Evolutionary conservation across 2,888 invertebrate genomes (phyloP).

Genomic region (Plebejus melissa): DNA sequence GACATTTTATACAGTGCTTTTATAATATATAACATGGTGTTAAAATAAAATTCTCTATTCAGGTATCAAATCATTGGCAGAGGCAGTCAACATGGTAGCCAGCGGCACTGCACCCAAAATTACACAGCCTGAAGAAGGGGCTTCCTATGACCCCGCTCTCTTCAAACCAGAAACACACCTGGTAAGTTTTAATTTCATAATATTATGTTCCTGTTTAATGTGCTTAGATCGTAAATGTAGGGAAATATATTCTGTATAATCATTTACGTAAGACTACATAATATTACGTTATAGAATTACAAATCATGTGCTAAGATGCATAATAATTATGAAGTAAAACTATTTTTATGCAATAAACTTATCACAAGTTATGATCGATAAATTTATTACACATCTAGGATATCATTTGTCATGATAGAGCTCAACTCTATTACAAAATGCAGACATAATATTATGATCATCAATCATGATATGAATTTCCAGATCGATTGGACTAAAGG

Average conservation of each 20-base stretch:
- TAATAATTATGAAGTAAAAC: not conserved
- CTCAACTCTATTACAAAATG: too few species aligned
- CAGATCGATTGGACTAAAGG: constrained; percentile 86
- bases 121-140: constrained; percentile 89
- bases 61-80: constrained; percentile 84
- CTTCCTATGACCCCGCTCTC: constrained; percentile 94
- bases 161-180: constrained; percentile 91
- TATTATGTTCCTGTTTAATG: not conserved
- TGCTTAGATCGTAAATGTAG: not conserved
- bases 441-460: too few species aligned
- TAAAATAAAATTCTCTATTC: constrained; percentile 41
- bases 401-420: not conserved
- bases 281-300: not conserved
- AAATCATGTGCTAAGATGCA: not conserved
- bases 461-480: not conserved
- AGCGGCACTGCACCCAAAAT: constrained; percentile 89
- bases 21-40: too few species aligned
- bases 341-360: not conserved
- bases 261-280: not conserved
- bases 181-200: constrained; percentile 51
- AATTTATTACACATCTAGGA: not conserved
- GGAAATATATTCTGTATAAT: not conserved
- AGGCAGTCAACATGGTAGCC: constrained; percentile 93
- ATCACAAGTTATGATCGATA: not conserved
- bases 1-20: too few species aligned